These are phyloP conservation scores for Acromyrmex heyeri DNA, from an alignment of 1,140 invertebrate species.

Conservation along the genomic window DNA sequence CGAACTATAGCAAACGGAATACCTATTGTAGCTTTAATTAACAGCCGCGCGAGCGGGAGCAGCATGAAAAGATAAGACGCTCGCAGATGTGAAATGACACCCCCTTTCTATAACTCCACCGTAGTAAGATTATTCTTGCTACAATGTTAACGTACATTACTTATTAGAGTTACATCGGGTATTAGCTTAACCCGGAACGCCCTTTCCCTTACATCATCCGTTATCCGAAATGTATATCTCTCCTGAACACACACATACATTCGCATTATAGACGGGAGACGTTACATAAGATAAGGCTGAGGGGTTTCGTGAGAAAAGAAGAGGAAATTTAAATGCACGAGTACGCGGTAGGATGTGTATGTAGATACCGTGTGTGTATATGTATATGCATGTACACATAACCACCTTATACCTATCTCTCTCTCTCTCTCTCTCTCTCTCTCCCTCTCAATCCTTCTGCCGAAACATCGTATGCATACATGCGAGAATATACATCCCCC, in stretches of 20 bases:
- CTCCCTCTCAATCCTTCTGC: neutral
- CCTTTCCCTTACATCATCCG: conserved; percentile 30
- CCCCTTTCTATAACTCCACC: neutral
- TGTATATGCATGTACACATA: conserved; percentile 22
- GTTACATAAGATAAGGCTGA: conserved; percentile 56
- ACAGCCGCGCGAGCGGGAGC: neutral
- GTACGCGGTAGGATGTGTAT: neutral
- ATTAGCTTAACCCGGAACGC: conserved; percentile 17
- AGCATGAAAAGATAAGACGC: conserved; percentile 12
- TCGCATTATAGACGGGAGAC: conserved; percentile 35
- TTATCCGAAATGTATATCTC: conserved; percentile 47
- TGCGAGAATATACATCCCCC: conserved; percentile 28
- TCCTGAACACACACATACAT: conserved; percentile 20
- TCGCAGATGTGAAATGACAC: neutral
- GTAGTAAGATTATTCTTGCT: conserved; percentile 27
- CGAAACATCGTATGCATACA: conserved; percentile 32
- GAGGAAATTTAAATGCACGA: conserved; percentile 68
- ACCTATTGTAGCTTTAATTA: conserved; percentile 35
- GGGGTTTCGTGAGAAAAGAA: conserved; percentile 47
- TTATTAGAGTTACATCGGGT: conserved; percentile 42
- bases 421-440: neutral
- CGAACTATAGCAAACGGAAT: neutral
- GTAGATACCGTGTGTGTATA: neutral
- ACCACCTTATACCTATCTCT: neutral
- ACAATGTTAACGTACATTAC: conserved; percentile 32